phyloP scores from a whole-genome alignment of 53 echinoderm and acorn worm species.

The Holothuria scabra region DNA sequence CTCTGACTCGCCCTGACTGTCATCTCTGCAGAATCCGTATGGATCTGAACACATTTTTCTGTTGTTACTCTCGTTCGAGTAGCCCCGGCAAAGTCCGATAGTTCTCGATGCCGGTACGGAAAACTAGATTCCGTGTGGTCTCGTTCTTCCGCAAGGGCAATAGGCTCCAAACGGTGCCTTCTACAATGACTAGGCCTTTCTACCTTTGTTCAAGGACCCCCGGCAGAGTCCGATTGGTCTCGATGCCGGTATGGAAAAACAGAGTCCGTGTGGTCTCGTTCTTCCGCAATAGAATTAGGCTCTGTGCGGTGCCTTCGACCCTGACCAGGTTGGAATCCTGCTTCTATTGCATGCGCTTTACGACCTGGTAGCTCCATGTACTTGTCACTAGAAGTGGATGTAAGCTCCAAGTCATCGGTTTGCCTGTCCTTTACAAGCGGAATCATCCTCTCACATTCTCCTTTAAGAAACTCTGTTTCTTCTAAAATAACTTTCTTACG shows the following conservation, averaged over 20 bases:
- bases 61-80: neutral
- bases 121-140: neutral
- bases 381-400: neutral
- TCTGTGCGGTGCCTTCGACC: neutral
- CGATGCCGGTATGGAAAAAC: neutral
- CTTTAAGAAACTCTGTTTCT: no score
- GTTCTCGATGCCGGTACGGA: neutral
- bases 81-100: neutral
- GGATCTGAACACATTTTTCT: neutral
- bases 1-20: neutral
- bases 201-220: neutral
- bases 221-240: neutral
- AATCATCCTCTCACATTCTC: neutral
- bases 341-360: neutral
- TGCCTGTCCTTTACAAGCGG: conserved; percentile 5
- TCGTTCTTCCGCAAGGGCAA: no score
- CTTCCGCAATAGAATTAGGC: neutral
- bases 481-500: neutral
- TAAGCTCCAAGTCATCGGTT: neutral
- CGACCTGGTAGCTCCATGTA: neutral
- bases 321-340: neutral
- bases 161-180: no score
- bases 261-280: neutral
- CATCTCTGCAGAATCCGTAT: neutral
- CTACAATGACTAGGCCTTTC: no score